Percentiles rank a stretch among this genome's conserved stretches.
Conservation (phyloP, 2,113 vertebrate genomes). For the Scomber scombrus region DNA sequence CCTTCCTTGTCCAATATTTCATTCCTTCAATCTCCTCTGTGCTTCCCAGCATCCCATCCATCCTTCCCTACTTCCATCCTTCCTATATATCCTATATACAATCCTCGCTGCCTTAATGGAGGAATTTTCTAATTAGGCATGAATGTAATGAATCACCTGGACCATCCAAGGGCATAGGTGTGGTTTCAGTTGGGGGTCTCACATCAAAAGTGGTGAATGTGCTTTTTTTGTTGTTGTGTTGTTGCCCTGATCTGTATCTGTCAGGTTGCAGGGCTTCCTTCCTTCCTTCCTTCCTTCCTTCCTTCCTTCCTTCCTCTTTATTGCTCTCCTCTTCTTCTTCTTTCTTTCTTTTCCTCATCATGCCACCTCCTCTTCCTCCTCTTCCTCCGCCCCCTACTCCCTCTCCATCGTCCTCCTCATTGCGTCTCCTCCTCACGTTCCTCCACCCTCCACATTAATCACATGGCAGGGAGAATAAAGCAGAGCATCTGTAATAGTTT, state of each 20-base stretch:
- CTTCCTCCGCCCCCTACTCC: conserved; percentile 1
- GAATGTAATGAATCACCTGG: conserved; percentile 30
- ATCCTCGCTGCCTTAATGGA: conserved; percentile 26
- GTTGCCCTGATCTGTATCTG: conserved; percentile 22
- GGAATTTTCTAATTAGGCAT: conserved; percentile 25
- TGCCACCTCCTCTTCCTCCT: not conserved
- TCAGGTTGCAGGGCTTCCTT: conserved; percentile 26
- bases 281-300: conserved; percentile 1
- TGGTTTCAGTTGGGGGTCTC: not conserved
- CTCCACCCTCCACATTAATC: conserved; percentile 77
- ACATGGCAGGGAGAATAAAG: conserved; percentile 75
- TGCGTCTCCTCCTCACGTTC: conserved; percentile 71
- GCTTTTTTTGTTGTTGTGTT: not conserved
- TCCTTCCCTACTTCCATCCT: not conserved
- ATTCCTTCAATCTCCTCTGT: not conserved
- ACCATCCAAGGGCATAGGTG: not conserved
- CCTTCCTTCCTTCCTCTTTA: conserved; percentile 3
- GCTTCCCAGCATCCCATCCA: not conserved
- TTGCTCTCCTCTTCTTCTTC: conserved; percentile 19
- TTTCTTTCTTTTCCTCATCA: conserved; percentile 13
- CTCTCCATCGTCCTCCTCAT: conserved; percentile 49
- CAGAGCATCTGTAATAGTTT: conserved; percentile 81
- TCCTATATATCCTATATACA: not conserved
- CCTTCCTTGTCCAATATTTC: conserved; percentile 2
- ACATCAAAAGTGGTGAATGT: not conserved